Evolutionary conservation across 1,140 invertebrate genomes (phyloP), one percentile per base, ranked within the genome.

Genomic region (Penaeus vannamei): DNA sequence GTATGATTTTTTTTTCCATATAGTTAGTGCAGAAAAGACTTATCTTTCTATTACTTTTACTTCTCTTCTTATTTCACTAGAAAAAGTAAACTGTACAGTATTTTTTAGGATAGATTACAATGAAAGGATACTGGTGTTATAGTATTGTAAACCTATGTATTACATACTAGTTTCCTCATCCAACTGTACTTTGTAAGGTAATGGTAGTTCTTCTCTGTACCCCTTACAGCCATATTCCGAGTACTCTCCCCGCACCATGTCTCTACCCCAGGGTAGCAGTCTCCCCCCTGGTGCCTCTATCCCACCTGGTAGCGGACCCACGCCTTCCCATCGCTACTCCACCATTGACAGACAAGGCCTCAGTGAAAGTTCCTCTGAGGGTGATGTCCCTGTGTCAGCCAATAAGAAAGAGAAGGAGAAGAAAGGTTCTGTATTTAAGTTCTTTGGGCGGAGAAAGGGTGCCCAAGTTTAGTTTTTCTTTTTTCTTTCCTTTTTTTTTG

Each of bases 321-420:
- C 53, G 26, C 85, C 66, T 42, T 87, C 90, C 83, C 79, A 90
- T 72, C 85, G 69, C 32, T 46, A 86, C 69, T 80, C 85, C 61
- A 86, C 84, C 62, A 85, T 85, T 59, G 87, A 85, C 20, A 84
- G 82, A 20, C 86, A 91, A n/a, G 90, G 85, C 76, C 91, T 85
- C 17, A 92, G 91, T 81, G 91, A 92, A 87, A 92, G 92, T 76
- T 92, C 92, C 32, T 92, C 92, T 2, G 92, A 92, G 84, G 92
- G 92, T 69, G 92, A 92, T 81, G 92, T 91, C 36, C 92, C 92
- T 22, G 83, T 86, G 62, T 86, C 82, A 59, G 83, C 82, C 84
- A 92, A 79, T 61, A 89, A 90, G 23, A 91, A 86, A 76, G 91
- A 91, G 81, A 86, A 84, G 76, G 91, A 91, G 90, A 92, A 83